These are phyloP conservation scores for Archivesica marissinica DNA, from an alignment of 1,140 invertebrate genomes.

Conservation along the genomic window DNA sequence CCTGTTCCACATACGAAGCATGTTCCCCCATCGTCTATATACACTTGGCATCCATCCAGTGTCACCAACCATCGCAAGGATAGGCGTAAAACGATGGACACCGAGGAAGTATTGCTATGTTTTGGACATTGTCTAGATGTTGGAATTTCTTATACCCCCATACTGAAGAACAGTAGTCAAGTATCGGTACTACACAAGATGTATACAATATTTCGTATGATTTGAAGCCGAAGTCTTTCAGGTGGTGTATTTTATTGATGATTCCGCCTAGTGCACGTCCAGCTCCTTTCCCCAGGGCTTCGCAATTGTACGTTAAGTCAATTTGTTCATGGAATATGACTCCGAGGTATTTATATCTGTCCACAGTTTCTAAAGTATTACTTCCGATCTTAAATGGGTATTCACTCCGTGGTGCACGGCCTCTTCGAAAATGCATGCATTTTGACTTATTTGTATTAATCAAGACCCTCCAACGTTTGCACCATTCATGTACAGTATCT, in stretches of 20 bases:
- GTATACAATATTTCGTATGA: conserved; percentile 54
- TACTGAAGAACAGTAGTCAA: conserved; percentile 55
- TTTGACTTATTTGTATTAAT: too few relatives aligned
- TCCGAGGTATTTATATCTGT: conserved; percentile 57
- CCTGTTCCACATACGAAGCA: conserved; percentile 55
- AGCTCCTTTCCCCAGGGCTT: conserved; percentile 10
- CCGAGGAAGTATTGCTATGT: conserved; percentile 61
- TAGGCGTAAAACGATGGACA: conserved; percentile 54
- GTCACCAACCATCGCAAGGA: conserved; percentile 49
- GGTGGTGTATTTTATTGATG: conserved; percentile 43
- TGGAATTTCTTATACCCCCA: conserved; percentile 54
- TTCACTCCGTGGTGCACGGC: too few relatives aligned
- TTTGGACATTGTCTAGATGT: conserved; percentile 54
- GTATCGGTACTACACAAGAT: conserved; percentile 40
- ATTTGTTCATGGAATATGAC: conserved; percentile 42
- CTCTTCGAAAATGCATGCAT: too few relatives aligned
- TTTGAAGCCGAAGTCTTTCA: conserved; percentile 58
- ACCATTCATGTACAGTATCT: too few relatives aligned
- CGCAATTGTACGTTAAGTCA: conserved; percentile 18
- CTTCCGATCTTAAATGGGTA: too few relatives aligned
- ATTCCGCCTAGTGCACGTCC: conserved; percentile 52
- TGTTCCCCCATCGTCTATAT: conserved; percentile 37
- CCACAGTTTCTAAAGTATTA: conserved; percentile 23
- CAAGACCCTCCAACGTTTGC: too few relatives aligned
- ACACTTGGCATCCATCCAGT: conserved; percentile 53